phyloP scores from a whole-genome alignment of 2,113 vertebrate genomes.

The Carollia perspicillata region DNA sequence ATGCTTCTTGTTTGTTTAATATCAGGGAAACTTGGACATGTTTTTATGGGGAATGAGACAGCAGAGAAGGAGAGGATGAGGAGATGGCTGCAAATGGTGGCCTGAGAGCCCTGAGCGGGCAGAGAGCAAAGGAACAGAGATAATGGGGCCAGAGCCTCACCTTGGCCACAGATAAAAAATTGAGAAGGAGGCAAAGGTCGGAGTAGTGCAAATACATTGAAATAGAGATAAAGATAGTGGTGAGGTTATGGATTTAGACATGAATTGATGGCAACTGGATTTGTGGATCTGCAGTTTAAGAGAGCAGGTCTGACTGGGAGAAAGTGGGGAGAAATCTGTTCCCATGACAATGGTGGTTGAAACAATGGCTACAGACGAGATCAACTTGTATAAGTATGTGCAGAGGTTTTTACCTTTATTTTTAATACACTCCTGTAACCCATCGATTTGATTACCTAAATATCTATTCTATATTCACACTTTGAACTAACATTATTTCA shows the following conservation, averaged over 20 bases:
- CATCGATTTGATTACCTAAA: background rate
- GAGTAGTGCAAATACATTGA: background rate
- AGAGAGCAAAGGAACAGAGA: background rate
- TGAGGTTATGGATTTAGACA: background rate
- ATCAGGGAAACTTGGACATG: background rate
- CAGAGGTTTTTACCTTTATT: background rate
- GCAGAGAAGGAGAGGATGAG: background rate
- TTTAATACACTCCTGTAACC: background rate
- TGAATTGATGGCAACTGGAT: background rate
- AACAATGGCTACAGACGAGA: background rate
- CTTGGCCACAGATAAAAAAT: background rate
- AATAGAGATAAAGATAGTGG: background rate
- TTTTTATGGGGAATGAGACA: background rate
- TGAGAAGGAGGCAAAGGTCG: background rate
- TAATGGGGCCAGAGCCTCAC: background rate
- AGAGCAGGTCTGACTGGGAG: background rate
- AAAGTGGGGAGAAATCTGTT: background rate
- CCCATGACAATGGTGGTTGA: background rate
- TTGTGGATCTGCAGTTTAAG: background rate
- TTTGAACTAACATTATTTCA: background rate
- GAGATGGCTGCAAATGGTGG: background rate
- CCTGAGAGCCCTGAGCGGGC: background rate
- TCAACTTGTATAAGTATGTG: background rate
- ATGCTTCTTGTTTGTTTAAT: background rate
- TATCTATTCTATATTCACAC: background rate